Evolutionary conservation across 1,140 invertebrate genomes (phyloP), one percentile per base, ranked within the genome.

Genomic region (Calosoma granatense): DNA sequence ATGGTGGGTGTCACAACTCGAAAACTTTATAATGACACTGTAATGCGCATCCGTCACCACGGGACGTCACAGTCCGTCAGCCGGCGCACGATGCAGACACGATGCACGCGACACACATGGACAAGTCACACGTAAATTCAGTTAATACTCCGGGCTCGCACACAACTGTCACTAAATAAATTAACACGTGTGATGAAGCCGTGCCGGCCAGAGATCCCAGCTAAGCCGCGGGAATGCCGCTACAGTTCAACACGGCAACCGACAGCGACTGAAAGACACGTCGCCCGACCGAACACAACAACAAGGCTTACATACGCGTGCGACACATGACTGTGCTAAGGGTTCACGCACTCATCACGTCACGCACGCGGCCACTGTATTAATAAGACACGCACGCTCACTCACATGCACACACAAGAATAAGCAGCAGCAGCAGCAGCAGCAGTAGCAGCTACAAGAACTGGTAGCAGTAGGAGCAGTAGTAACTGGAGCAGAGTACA

Each of bases 21-120:
- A 4, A 17, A 47, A 47, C 41, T 47, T 47, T 14, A 55, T 41
- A 21, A 21, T 54, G 20, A 54, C 20, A 54, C 22, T 20, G 20
- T 6, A 14, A 22, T n/a, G 53, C 53, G 53, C 20, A 22, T 61
- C 70, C 72, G 70, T 69, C 67, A 64, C 65, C 67, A 67, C 66
- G 66, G 69, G 26, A 36, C 6, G n/a, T 36, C 26, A n/a, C n/a
- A 36, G n/a, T 9, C 6, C 26, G n/a, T n/a, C 6, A 6, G 26
- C 6, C 26, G n/a, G 6, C 26, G 26, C 26, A n/a, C n/a, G n/a
- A 9, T 36, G 26, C n/a, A 36, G n/a, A 36, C 26, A 36, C n/a
- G n/a, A 36, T 36, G 26, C 6, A 36, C n/a, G 26, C n/a, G 26
- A 36, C n/a, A 36, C 26, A 36, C n/a, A 36, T n/a, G 26, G 6